A percentile compares a stretch with the other conserved stretches of the same genome.
Conservation (phyloP, 2,113 vertebrate genomes). For the Corynorhinus townsendii region DNA sequence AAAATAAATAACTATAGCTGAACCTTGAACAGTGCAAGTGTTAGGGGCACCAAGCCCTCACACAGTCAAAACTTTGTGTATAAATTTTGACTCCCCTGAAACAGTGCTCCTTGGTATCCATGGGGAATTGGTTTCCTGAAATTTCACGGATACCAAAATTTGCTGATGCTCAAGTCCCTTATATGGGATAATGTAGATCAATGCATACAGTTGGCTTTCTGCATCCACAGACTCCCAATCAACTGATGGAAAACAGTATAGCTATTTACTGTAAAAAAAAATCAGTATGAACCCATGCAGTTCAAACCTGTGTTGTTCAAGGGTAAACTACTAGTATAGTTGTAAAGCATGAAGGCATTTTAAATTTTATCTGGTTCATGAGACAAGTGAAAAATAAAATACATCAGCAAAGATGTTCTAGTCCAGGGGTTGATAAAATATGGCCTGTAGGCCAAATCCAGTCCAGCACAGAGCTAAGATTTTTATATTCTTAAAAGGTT, state of each 20-base stretch:
- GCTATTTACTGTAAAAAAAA: background rate
- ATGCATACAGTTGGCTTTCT: background rate
- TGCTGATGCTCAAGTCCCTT: background rate
- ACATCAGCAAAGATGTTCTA: background rate
- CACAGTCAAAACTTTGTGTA: background rate
- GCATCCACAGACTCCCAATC: background rate
- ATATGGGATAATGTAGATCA: background rate
- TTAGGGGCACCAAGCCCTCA: background rate
- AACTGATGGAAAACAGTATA: background rate
- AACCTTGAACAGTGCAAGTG: background rate
- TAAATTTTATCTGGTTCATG: background rate
- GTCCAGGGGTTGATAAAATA: background rate
- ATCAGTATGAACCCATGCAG: background rate
- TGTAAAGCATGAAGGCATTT: background rate
- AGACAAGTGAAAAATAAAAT: background rate
- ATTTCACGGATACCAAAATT: background rate
- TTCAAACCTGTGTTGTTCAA: background rate
- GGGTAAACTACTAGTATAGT: background rate
- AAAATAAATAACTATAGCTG: background rate
- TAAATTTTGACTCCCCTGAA: background rate
- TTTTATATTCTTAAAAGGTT: background rate
- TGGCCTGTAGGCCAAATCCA: background rate
- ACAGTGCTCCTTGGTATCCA: background rate
- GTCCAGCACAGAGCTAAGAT: background rate
- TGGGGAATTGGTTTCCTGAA: background rate